Evolutionary conservation across 2,888 invertebrate species (phyloP), one percentile per base, ranked within the genome.

Genomic region (Nasonia oneida): DNA sequence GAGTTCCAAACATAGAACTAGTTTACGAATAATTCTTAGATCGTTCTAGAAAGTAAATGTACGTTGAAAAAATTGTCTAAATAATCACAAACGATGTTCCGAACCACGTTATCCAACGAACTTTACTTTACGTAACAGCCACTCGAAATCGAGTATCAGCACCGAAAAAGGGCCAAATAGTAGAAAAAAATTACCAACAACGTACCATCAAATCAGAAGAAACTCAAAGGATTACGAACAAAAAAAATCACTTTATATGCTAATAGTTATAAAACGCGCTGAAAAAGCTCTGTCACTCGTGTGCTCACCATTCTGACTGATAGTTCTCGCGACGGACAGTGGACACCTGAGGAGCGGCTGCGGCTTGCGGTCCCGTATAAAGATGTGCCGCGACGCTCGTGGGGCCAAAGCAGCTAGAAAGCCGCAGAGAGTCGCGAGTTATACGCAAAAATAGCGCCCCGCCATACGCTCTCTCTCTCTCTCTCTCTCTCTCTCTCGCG

Each of bases 391-490:
- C 88, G 88, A 1, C 29, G 86, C 88, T 88, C 88, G 90, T 90
- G 89, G 89, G 81, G 73, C 82, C 90, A 90, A 93, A 93, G 89
- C 93, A 93, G 93, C 93, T 93, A 93, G 93, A 93, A 93, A 93
- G 89, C 57, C n/a, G 6, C 89, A 87, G 88, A 12, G 89, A 88
- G 86, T 90, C 88, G 90, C 92, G 90, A 93, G 61, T 84, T 67
- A 75, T 50, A 50, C 42, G 75, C 86, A 47, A 83, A 86, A 84
- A 84, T 82, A 79, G 83, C 80, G 73, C 37, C 33, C 18, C 18
- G 39, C 29, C 71, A 37, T 73, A 53, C 47, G 61, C 70, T 29
- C 29, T 29, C 29, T 29, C 29, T 29, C 29, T 29, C 29, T 29
- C 29, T 29, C 29, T 29, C 1, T 29, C 29, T 29, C 29, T 29